Evolutionary conservation across 2,797 vertebrate genomes (phyloP), one percentile per base, ranked within the genome.

Genomic region (Phalanger gymnotis): DNA sequence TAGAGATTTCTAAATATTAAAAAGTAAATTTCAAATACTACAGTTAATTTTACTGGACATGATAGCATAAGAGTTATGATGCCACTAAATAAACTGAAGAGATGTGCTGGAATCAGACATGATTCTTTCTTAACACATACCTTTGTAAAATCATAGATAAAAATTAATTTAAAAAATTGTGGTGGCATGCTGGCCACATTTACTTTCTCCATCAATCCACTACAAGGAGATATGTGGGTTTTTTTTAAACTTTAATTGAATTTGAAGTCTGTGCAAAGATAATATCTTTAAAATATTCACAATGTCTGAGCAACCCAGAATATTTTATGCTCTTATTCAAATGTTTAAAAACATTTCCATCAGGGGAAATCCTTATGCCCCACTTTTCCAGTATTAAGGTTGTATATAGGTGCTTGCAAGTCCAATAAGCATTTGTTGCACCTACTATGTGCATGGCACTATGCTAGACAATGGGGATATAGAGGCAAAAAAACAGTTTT

Each of bases 171-270:
- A 2, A 40, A 56, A 94, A 93, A 25, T 92, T 73, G 53, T 34
- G 10, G 16, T 66, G 34, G 47, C 55, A 81, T 47, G 3, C 14
- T 92, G 90, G 7, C 22, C n/a, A 90, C 27, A 91, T 34, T 90
- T 95, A 92, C 31, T 90, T 9, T 95, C 7, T 94, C 90, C 11
- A 92, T 81, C 34, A 95, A 89, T 1, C 55, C 61, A 54, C 3
- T 95, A 11, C 58, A 94, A 5, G 53, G 19, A 96, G 28, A 93
- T 7, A 3, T 1, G 95, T 94, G 92, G 47, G 4, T 57, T 25
- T 94, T 93, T 87, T 90, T 94, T 73, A 94, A 52, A 73, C 53
- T 93, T 94, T 91, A 97, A 90, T 22, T 90, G 47, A 90, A 96
- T 91, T 52, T 61, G 30, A 89, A 92, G 53, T 96, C 31, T 90